Conservation (phyloP, 64 coral and sea anemone species). For the Catalaphyllia jardinei region DNA sequence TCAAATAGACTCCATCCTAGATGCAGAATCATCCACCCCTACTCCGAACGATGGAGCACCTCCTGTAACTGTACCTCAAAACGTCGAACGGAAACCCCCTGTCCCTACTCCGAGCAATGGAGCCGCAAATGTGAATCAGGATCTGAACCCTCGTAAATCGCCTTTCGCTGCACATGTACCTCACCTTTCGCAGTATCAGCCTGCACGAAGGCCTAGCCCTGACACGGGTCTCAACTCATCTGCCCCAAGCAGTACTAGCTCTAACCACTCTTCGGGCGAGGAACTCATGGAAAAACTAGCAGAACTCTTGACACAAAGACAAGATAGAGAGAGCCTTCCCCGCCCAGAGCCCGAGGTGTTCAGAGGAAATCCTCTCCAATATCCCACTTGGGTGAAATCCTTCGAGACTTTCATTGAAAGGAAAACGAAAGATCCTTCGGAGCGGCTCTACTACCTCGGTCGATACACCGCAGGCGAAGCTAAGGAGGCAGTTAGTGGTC, state of each 20-base stretch:
- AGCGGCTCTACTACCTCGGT: slow-evolving; percentile 52
- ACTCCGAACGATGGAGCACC: background rate
- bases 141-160: no score
- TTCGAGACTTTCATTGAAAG: slow-evolving; percentile 66
- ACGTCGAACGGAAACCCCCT: background rate
- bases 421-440: background rate
- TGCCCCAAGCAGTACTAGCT: no score
- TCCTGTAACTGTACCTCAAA: background rate
- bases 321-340: slow-evolving; percentile 35
- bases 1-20: background rate
- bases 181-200: background rate
- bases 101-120: background rate
- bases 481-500: slow-evolving; percentile 49
- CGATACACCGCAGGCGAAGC: slow-evolving; percentile 46
- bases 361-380: slow-evolving; percentile 46
- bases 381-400: slow-evolving; percentile 61
- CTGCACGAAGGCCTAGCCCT: no score
- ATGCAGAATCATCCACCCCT: background rate
- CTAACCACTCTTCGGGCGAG: background rate
- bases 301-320: slow-evolving; percentile 25
- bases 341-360: slow-evolving; percentile 41
- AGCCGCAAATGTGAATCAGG: background rate
- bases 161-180: no score
- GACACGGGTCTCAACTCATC: no score
- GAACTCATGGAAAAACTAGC: background rate